Evolutionary conservation across 2,797 vertebrate genomes (phyloP), one percentile per base, ranked within the genome.

Genomic region (Phoxinus dragarum): DNA sequence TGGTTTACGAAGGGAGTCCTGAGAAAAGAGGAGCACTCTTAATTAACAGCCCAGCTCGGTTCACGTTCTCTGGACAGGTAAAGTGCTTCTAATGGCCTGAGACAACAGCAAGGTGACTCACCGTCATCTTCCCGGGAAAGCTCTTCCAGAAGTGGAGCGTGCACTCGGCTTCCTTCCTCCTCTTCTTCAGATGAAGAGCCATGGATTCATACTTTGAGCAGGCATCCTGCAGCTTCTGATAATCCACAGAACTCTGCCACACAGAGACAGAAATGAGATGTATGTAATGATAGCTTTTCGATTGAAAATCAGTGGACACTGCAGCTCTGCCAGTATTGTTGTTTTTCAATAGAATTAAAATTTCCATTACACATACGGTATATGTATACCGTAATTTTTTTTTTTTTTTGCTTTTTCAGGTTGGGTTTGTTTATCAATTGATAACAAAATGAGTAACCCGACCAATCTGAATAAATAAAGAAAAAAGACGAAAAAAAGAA

Each of bases 121-220:
- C 98, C 87, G 97, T 99, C 98, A 99, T 99, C 91, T 99, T 99
- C 16, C 98, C 98, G 4, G 98, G 98, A 90, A 99, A 99, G 79
- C 95, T 98, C 94, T 97, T 99, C 98, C 98, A 99, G 94, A 99
- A 99, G 86, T 97, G 95, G 56, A 95, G 94, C 0, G 98, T 99
- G 90, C 95, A 97, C 36, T 99, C 97, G 0, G 97, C 97, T 82
- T 98, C 98, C 89, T 98, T 99, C 83, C 94, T 96, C 90, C 94
- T 98, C 85, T 95, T 96, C 94, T 95, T 96, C 42, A 99, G 95
- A 90, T 96, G 95, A 72, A 97, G 92, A 78, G 92, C 95, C 87
- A 97, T 92, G 31, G 93, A 95, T 84, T 99, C 98, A 0, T 98
- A 98, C 92, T 92, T 97, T 56, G 96, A 96, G 86, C 95, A 96